Percentiles rank a stretch among this genome's conserved stretches.
Evolutionary conservation across 2,888 invertebrate genomes (phyloP).

Genomic region (Cephus rjabovi): DNA sequence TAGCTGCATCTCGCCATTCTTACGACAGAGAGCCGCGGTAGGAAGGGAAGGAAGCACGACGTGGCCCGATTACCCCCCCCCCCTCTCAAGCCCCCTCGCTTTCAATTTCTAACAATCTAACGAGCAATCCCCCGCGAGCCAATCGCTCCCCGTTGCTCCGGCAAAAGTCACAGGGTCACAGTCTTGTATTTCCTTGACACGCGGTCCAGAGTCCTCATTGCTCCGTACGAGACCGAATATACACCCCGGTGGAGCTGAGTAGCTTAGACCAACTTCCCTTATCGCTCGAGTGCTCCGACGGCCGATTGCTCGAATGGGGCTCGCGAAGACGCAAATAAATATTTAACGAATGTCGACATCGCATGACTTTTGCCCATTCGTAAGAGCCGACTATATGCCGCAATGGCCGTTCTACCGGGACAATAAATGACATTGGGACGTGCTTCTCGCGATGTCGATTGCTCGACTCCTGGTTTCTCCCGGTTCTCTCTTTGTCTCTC

Average conservation of each 20-base stretch:
- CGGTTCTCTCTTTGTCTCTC: conserved; percentile 8
- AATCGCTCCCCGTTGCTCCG: not conserved
- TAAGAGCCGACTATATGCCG: conserved; percentile 30
- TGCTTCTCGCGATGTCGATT: conserved; percentile 41
- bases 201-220: not conserved
- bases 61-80: not conserved
- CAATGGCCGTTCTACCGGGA: conserved; percentile 42
- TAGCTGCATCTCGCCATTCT: conserved; percentile 58
- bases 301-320: not conserved
- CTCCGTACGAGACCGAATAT: not conserved
- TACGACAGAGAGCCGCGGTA: conserved; percentile 21
- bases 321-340: conserved; percentile 3
- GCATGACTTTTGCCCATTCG: conserved; percentile 45
- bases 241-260: not conserved
- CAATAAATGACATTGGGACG: conserved; percentile 53
- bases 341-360: conserved; percentile 36
- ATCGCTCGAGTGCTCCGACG: not conserved
- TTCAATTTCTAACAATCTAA: conserved; percentile 2
- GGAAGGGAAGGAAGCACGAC: not conserved
- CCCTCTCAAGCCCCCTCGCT: not conserved
- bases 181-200: not conserved
- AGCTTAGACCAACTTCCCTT: not conserved
- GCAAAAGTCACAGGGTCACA: not conserved
- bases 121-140: not conserved
- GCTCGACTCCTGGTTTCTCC: conserved; percentile 19